Evolutionary conservation across 2,888 invertebrate genomes (phyloP), one percentile per base, ranked within the genome.

Genomic region (Catocala sponsa): DNA sequence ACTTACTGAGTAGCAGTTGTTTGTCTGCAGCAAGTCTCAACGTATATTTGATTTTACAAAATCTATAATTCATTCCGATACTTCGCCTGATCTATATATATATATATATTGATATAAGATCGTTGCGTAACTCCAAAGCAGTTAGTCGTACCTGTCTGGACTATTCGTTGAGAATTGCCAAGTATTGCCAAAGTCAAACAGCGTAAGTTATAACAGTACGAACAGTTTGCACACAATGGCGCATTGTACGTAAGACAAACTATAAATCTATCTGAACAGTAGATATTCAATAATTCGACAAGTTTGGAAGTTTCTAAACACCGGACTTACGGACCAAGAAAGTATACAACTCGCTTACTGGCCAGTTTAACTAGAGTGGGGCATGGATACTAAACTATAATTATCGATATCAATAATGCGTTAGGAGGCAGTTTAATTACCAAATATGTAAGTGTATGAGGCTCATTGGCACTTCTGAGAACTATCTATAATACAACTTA

Each of bases 321-420:
- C 92, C 93, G 93, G 94, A 92, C 92, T 94, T 94, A 94, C 85
- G 91, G 88, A 63, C 87, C 86, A 94, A 94, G 94, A 94, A 94
- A 94, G 88, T 92, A 91, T 90, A 83, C 81, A 87, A 91, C 84
- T 87, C 86, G 84, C 82, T 85, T 83, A 82, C 85, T 83, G 85
- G 78, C 83, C 84, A 74, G 67, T 74, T 72, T 66, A 41, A 46
- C 15, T 62, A 83, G 80, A n/a, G 79, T 68, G 78, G 83, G 66
- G 54, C 15, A 6, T 6, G 6, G 10, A 15, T 4, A 32, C 25
- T 25, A 11, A 35, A 6, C 9, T 15, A 10, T 35, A 7, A 52
- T 0, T 65, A 60, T 57, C 57, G 65, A 56, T 67, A 65, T 68
- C 70, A 70, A 70, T 62, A 52, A 5, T 38, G 9, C 1, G 1